Evolutionary conservation across 2,797 vertebrate genomes (phyloP), one percentile per base, ranked within the genome.

Genomic region (Chiroxiphia lanceolata): DNA sequence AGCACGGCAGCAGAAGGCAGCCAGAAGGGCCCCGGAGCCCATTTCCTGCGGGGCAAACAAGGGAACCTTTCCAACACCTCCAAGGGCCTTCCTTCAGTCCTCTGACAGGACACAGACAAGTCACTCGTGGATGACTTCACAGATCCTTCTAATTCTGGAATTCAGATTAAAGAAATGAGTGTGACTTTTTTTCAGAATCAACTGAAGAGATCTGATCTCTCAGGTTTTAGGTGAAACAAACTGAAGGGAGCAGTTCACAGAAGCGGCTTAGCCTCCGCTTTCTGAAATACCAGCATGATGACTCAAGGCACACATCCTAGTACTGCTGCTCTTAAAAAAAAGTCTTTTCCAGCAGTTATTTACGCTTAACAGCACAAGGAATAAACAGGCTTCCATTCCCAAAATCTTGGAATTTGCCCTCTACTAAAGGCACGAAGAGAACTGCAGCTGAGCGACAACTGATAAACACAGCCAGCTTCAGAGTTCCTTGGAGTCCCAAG

Each of bases 371-470:
- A 92, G 42, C 26, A 65, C 13, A 72, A 69, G 57, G 53, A 92
- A 68, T 19, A 57, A 91, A 59, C 8, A 79, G 44, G 54, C 19
- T 70, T 82, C 54, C 83, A 38, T 76, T 79, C 54, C 44, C 51
- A 59, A 86, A 91, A 79, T 76, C 47, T 40, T 80, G 89, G 56
- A 74, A 93, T 64, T 36, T 57, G 51, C 44, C 74, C 26, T 86
- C 74, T 79, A 4, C 53, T 59, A 57, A 56, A 95, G 20, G 44
- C 81, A 77, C 1, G 6, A 70, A 34, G 75, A 71, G 31, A 91
- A 75, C 25, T 59, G 61, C 45, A 90, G 65, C 69, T 40, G 36
- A 84, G 89, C 71, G 20, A 53, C 42, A 40, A 48, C 59, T 42
- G 72, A 67, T 38, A 84, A 81, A 75, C 64, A 26, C 4, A 50